A percentile compares a stretch with the other conserved stretches of the same genome.
phyloP scores from a whole-genome alignment of 2,888 invertebrate species.

The Euphydryas editha region DNA sequence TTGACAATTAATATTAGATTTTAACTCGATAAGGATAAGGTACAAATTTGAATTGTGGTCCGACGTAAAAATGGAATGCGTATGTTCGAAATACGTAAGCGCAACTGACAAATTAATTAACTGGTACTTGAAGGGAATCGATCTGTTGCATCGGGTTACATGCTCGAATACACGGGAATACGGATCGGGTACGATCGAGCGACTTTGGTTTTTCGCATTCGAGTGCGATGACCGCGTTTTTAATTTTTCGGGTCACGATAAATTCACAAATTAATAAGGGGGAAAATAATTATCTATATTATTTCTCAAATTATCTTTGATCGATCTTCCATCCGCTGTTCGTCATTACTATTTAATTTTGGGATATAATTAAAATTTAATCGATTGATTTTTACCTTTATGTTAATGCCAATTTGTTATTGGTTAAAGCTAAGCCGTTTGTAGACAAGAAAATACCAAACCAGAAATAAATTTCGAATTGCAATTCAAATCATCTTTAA shows the following conservation, averaged over 20 bases:
- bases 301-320: conserved; percentile 9
- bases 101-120: conserved; percentile 73
- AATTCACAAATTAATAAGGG: conserved; percentile 19
- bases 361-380: neutral
- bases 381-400: neutral
- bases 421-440: neutral
- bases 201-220: conserved; percentile 37
- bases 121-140: conserved; percentile 68
- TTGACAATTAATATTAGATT: conserved; percentile 23
- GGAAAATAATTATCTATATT: conserved; percentile 21
- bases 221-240: conserved; percentile 43
- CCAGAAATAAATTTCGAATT: neutral
- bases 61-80: conserved; percentile 36
- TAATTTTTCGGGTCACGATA: conserved; percentile 24
- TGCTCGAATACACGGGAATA: conserved; percentile 58
- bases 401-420: no score
- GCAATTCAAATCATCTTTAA: conserved; percentile 6
- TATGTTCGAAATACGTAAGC: conserved; percentile 45
- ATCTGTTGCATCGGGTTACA: conserved; percentile 70
- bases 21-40: conserved; percentile 16
- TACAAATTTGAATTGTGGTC: conserved; percentile 20
- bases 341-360: no score
- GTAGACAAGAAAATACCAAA: neutral
- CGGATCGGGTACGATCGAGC: conserved; percentile 38
- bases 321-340: neutral